Evolutionary conservation across 2,888 invertebrate genomes (phyloP).

Genomic region (Lingula anatina): DNA sequence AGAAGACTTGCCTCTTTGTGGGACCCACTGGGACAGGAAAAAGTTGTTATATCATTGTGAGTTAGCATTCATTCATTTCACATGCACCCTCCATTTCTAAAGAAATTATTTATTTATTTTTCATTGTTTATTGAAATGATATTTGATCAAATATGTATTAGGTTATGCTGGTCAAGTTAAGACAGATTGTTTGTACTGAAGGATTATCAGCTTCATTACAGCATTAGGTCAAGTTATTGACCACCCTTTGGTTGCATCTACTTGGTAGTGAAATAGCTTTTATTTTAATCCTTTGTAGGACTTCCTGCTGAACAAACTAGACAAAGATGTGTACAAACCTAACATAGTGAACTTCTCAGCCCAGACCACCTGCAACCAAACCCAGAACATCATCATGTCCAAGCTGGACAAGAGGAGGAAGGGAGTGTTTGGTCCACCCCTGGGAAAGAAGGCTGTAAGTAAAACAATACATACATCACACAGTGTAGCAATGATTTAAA

Average conservation of each 20-base stretch:
- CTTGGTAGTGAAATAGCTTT: too few species aligned
- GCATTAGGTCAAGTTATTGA: too few species aligned
- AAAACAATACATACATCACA: too few species aligned
- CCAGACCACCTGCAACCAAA: constrained; percentile 87
- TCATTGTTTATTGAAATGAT: background rate
- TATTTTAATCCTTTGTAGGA: too few species aligned
- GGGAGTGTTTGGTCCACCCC: constrained; percentile 88
- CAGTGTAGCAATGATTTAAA: too few species aligned
- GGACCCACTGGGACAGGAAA: constrained; percentile 57
- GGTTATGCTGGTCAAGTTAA: too few species aligned
- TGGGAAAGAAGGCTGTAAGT: constrained; percentile 67
- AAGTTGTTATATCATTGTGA: constrained; percentile 52
- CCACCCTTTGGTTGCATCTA: too few species aligned
- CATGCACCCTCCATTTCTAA: background rate
- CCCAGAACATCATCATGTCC: constrained; percentile 90
- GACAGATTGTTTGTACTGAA: too few species aligned
- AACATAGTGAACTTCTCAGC: constrained; percentile 88
- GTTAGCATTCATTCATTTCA: too few species aligned
- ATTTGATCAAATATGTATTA: background rate
- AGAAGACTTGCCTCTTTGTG: constrained; percentile 79
- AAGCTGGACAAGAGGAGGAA: constrained; percentile 88
- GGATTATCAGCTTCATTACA: too few species aligned
- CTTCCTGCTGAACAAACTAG: constrained; percentile 71
- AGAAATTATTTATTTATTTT: background rate
- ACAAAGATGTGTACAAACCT: constrained; percentile 74